Percentiles rank a stretch among this genome's conserved stretches.
These are phyloP conservation scores for Tridacna crocea DNA, from an alignment of 2,888 invertebrate genomes.

Conservation along the genomic window DNA sequence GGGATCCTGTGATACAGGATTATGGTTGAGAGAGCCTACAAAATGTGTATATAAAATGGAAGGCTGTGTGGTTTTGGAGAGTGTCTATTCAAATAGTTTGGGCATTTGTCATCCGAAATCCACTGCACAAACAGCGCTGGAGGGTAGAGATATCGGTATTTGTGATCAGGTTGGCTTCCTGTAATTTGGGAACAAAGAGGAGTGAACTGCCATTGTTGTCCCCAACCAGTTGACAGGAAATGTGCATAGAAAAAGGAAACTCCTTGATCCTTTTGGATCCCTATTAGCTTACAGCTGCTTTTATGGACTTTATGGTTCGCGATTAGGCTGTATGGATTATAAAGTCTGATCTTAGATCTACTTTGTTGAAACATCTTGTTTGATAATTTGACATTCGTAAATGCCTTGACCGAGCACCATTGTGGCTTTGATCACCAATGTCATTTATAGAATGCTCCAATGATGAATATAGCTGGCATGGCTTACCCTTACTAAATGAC, in stretches of 20 bases:
- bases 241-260: slow-evolving; percentile 6
- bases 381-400: no score
- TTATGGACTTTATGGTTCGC: no score
- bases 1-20: no score
- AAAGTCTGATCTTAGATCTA: no score
- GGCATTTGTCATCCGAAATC: slow-evolving; percentile 17
- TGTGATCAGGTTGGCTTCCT: slow-evolving; percentile 8
- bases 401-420: no score
- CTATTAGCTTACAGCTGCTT: no score
- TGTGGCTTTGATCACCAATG: no score
- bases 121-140: slow-evolving; percentile 13
- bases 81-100: slow-evolving; percentile 10
- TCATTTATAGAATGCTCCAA: no score
- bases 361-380: no score
- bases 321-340: no score
- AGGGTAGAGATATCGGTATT: slow-evolving; percentile 26
- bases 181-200: slow-evolving; percentile 19
- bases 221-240: slow-evolving; percentile 2
- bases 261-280: not conserved
- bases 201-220: slow-evolving; percentile 14
- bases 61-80: not conserved
- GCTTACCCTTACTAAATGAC: no score
- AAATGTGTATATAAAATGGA: not conserved
- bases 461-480: no score
- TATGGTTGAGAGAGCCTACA: not conserved